Evolutionary conservation across 1,140 invertebrate genomes (phyloP).

Genomic region (Caenorhabditis elegans): DNA sequence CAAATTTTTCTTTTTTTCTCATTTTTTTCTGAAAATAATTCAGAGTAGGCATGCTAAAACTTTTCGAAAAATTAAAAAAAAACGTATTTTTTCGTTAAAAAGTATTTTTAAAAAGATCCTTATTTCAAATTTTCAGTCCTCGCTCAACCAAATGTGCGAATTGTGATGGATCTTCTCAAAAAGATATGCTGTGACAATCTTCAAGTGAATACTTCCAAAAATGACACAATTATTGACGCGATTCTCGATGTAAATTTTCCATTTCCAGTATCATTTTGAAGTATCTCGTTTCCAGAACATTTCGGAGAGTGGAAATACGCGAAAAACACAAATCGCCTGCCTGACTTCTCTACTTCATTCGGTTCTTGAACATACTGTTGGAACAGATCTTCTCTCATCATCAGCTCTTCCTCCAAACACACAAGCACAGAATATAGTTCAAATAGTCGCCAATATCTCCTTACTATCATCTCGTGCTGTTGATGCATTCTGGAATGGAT

Average conservation of each 20-base stretch:
- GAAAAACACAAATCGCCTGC: constrained; percentile 21
- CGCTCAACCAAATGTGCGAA: constrained; percentile 18
- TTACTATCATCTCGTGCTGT: constrained; percentile 76
- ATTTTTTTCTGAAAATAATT: too few species aligned
- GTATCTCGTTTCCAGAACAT: constrained; percentile 26
- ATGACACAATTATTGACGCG: constrained; percentile 35
- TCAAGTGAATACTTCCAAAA: background rate
- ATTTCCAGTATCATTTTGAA: background rate
- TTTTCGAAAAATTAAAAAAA: too few species aligned
- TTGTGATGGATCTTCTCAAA: constrained; percentile 33
- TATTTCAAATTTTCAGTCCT: background rate
- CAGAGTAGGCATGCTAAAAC: too few species aligned
- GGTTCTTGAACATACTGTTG: constrained; percentile 58
- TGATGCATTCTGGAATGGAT: constrained; percentile 93
- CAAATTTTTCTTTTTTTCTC: too few species aligned
- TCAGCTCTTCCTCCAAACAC: constrained; percentile 41
- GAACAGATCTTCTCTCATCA: constrained; percentile 70
- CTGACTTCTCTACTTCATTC: constrained; percentile 36
- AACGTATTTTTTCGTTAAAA: too few species aligned
- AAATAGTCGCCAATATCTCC: constrained; percentile 37
- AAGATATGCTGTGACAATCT: constrained; percentile 32
- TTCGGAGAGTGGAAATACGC: constrained; percentile 35
- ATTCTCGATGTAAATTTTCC: constrained; percentile 2
- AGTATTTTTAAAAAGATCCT: too few species aligned
- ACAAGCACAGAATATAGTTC: constrained; percentile 26